These are phyloP conservation scores for Drosophila maculinotata DNA, from an alignment of 2,888 invertebrate species.

Conservation along the genomic window DNA sequence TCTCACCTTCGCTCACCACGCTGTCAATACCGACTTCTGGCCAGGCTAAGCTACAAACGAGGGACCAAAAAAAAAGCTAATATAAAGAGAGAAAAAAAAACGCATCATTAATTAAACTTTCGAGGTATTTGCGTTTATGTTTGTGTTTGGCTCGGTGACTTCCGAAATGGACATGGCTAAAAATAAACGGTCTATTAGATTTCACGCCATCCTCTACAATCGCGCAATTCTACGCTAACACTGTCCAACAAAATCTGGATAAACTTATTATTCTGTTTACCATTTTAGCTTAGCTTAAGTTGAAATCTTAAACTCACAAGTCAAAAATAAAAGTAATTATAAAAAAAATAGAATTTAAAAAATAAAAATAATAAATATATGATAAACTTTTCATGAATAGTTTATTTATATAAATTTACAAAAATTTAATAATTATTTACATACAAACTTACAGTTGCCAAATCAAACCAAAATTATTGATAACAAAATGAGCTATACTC, in stretches of 20 bases:
- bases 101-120: constrained; percentile 74
- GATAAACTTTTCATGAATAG: no score
- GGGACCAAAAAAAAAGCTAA: constrained; percentile 8
- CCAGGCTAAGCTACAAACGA: constrained; percentile 21
- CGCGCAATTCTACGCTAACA: constrained; percentile 32
- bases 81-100: constrained; percentile 15
- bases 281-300: no score
- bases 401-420: no score
- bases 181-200: constrained; percentile 65
- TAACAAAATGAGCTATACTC: not conserved
- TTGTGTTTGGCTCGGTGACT: constrained; percentile 52
- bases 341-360: no score
- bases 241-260: constrained; percentile 25
- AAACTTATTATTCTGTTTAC: no score
- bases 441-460: not conserved
- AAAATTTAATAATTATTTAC: no score
- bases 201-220: constrained; percentile 52
- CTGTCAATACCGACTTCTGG: constrained; percentile 37
- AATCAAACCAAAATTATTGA: not conserved
- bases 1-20: constrained; percentile 30
- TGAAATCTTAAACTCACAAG: no score
- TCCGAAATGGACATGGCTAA: constrained; percentile 73
- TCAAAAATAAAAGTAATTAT: no score
- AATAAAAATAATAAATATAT: no score
- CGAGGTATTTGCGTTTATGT: constrained; percentile 35